Percentiles rank a stretch among this genome's conserved stretches.
Conservation (phyloP, 1,140 invertebrate genomes). For the Marisa cornuarietis region DNA sequence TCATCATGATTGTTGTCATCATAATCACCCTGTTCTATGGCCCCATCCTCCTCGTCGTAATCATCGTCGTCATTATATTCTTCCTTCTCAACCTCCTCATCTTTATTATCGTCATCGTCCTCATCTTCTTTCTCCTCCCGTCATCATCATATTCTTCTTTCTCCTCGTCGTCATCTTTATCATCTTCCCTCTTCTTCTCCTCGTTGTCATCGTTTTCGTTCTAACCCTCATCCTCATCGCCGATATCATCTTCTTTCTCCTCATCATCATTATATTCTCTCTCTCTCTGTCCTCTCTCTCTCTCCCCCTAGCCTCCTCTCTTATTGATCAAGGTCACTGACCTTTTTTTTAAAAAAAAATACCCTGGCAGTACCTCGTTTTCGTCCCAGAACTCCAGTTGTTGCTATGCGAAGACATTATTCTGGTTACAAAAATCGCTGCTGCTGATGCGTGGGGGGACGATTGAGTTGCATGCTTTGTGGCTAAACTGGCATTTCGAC, state of each 20-base stretch:
- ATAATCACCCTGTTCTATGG: too few species aligned
- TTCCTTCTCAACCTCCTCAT: not conserved
- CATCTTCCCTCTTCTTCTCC: not conserved
- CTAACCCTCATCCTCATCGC: not conserved
- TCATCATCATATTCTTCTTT: not conserved
- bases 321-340: too few species aligned
- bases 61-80: not conserved
- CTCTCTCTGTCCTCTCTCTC: not conserved
- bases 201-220: not conserved
- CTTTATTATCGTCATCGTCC: not conserved
- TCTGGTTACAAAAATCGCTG: conserved; percentile 1
- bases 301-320: not conserved
- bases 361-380: not conserved
- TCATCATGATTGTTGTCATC: not conserved
- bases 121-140: too few species aligned
- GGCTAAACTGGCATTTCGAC: too few species aligned
- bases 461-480: not conserved
- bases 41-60: not conserved
- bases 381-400: not conserved
- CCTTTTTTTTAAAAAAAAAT: not conserved
- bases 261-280: not conserved
- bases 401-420: not conserved
- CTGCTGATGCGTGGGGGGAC: not conserved
- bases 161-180: not conserved
- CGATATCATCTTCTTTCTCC: not conserved